Evolutionary conservation across 2,797 vertebrate species (phyloP).

Genomic region (Smutsia gigantea): DNA sequence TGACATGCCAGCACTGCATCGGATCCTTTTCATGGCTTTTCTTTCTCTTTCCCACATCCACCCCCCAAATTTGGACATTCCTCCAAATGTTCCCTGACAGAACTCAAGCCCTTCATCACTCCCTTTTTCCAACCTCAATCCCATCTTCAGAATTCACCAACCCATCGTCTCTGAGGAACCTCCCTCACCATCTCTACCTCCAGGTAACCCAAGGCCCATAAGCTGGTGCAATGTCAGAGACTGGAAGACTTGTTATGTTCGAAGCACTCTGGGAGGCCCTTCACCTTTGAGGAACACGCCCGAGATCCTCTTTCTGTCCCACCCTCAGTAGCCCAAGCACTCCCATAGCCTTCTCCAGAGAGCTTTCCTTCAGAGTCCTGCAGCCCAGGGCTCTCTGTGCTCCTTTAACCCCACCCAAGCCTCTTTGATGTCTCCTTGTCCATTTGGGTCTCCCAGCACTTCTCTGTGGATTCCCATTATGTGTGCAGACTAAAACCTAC

Average conservation of each 20-base stretch:
- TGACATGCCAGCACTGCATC: neutral
- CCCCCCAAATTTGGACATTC: neutral
- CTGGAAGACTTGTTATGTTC: neutral
- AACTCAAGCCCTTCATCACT: neutral
- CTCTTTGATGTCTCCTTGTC: neutral
- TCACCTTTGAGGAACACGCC: neutral
- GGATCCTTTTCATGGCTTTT: neutral
- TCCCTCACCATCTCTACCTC: neutral
- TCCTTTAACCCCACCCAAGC: neutral
- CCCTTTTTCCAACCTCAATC: neutral
- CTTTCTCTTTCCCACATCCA: neutral
- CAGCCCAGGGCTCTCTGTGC: neutral
- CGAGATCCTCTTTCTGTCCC: neutral
- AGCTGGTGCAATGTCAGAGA: neutral
- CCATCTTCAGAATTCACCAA: neutral
- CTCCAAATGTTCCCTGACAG: slow-evolving; percentile 21
- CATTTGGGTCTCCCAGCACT: neutral
- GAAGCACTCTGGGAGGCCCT: neutral
- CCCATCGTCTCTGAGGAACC: neutral
- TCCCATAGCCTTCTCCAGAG: neutral
- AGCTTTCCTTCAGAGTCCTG: neutral
- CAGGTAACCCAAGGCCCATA: neutral
- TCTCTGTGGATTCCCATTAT: neutral
- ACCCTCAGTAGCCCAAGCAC: neutral
- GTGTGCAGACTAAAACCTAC: neutral